Conservation (phyloP, 1,140 invertebrate genomes). For the Habropoda laboriosa region DNA sequence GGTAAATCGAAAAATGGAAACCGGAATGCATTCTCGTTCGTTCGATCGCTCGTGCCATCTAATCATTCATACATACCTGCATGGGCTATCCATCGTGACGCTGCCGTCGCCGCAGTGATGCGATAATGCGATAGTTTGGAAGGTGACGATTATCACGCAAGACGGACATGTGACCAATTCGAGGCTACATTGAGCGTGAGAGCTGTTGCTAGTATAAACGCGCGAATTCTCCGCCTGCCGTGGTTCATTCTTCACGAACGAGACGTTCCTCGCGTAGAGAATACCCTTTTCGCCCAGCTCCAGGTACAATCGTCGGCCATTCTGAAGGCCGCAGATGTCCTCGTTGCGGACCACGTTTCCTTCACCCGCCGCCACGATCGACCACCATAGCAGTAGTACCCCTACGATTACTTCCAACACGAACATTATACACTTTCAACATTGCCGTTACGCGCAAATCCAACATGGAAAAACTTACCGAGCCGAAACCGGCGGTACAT, state of each 20-base stretch:
- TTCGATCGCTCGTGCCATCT: no score
- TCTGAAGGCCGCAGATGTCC: conserved; percentile 85
- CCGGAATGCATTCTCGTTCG: no score
- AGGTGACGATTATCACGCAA: conserved; percentile 85
- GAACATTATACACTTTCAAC: neutral
- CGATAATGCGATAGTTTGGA: conserved; percentile 81
- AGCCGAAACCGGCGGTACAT: conserved; percentile 69
- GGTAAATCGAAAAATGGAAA: no score
- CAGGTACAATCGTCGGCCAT: conserved; percentile 84
- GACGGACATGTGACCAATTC: conserved; percentile 88
- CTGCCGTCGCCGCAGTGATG: conserved; percentile 78
- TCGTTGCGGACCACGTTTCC: conserved; percentile 77
- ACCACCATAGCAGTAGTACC: conserved; percentile 24
- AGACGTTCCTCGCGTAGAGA: conserved; percentile 83
- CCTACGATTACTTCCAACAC: neutral
- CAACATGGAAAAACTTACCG: conserved; percentile 73
- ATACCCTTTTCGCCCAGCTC: conserved; percentile 84
- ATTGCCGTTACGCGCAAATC: neutral
- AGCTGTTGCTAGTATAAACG: conserved; percentile 72
- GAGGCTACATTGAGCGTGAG: conserved; percentile 84
- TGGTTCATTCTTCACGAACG: conserved; percentile 72
- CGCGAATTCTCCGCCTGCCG: conserved; percentile 59
- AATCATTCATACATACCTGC: conserved; percentile 67
- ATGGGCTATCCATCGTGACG: conserved; percentile 76
- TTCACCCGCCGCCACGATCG: conserved; percentile 30